Conservation (phyloP, 53 echinoderm and acorn worm species). For the Paracentrotus lividus region DNA sequence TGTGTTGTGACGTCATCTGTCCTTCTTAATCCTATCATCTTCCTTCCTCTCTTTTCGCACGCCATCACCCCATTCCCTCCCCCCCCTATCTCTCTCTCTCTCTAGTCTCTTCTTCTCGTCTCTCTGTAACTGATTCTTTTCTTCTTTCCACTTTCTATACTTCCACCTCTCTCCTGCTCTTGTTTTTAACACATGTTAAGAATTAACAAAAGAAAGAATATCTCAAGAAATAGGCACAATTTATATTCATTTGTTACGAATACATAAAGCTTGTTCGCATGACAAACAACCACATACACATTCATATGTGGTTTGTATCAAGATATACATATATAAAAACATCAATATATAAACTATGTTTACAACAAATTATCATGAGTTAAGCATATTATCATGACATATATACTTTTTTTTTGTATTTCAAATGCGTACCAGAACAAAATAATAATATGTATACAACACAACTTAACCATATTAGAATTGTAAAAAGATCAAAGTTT, state of each 20-base stretch:
- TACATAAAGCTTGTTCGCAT: conserved; percentile 53
- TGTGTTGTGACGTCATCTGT: background rate
- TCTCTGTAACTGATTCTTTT: background rate
- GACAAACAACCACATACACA: background rate
- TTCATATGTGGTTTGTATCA: background rate
- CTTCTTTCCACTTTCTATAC: background rate
- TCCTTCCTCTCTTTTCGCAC: background rate
- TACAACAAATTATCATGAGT: background rate
- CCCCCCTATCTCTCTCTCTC: background rate
- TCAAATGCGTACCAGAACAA: background rate
- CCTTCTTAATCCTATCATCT: background rate
- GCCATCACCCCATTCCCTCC: background rate
- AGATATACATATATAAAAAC: conserved; percentile 50
- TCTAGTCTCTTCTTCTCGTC: background rate
- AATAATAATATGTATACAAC: conserved; percentile 13
- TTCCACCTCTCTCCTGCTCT: background rate
- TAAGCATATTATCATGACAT: background rate
- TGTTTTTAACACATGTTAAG: background rate
- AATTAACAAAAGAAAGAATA: background rate
- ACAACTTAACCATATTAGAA: background rate
- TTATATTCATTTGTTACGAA: conserved; percentile 50
- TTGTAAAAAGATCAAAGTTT: background rate
- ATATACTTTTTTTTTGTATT: background rate
- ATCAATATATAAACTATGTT: background rate
- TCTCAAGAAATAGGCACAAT: conserved; percentile 55